Percentiles rank a stretch among this genome's conserved stretches.
These are phyloP conservation scores for Tenualosa ilisha DNA, from an alignment of 2,797 vertebrate species.

Conservation along the genomic window DNA sequence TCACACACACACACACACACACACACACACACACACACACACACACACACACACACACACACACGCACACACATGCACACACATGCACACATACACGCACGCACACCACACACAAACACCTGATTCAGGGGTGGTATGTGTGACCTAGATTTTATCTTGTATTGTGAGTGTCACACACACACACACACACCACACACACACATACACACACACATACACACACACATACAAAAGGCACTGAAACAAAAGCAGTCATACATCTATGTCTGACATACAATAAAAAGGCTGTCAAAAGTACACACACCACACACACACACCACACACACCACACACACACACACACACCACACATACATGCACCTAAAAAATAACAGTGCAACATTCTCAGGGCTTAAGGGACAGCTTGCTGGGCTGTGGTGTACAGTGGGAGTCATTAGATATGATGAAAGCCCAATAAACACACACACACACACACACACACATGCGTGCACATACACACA, in stretches of 20 bases:
- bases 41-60: conserved; percentile 12
- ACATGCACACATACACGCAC: not conserved
- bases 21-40: not conserved
- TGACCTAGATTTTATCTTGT: conserved; percentile 2
- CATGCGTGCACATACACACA: not conserved
- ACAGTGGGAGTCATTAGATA: not conserved
- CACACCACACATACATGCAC: not conserved
- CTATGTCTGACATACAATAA: not conserved
- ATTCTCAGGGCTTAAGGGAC: too few relatives aligned
- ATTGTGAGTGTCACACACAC: not conserved
- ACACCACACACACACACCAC: not conserved
- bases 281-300: not conserved
- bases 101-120: not conserved
- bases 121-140: not conserved
- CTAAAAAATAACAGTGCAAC: too few relatives aligned
- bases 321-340: not conserved
- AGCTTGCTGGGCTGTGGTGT: not conserved
- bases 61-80: not conserved
- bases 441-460: not conserved
- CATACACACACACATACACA: not conserved
- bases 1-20: not conserved
- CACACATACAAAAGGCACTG: not conserved
- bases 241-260: not conserved
- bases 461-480: conserved; percentile 1
- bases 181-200: conserved; percentile 16